Percentiles rank a stretch among this genome's conserved stretches.
phyloP scores from a whole-genome alignment of 1,140 invertebrate species.

The Apis cerana region DNA sequence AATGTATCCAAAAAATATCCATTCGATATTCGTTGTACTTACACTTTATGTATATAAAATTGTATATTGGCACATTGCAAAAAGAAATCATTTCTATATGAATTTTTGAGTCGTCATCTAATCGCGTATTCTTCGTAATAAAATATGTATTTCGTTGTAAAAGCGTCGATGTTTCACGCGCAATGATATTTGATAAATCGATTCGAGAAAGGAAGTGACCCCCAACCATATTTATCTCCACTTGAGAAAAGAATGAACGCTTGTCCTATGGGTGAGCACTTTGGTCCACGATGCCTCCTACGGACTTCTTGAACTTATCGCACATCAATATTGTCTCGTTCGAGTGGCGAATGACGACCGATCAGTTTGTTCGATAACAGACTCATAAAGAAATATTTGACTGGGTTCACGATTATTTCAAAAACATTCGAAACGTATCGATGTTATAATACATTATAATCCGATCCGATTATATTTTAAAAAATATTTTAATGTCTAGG shows the following conservation, averaged over 20 bases:
- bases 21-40: no score
- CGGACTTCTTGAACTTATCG: slow-evolving; percentile 64
- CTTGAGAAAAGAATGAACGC: slow-evolving; percentile 63
- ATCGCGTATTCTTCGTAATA: background rate
- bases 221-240: slow-evolving; percentile 59
- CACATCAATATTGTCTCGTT: slow-evolving; percentile 67
- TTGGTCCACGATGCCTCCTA: slow-evolving; percentile 61
- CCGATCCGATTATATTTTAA: no score
- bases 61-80: no score
- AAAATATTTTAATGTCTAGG: no score
- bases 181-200: slow-evolving; percentile 54
- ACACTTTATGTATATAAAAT: no score
- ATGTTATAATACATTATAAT: no score
- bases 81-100: no score
- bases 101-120: no score
- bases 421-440: background rate
- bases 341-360: slow-evolving; percentile 55
- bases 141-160: background rate
- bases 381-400: slow-evolving; percentile 34
- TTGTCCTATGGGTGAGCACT: slow-evolving; percentile 57
- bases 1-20: no score
- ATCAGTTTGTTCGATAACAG: slow-evolving; percentile 52
- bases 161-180: background rate
- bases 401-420: slow-evolving; percentile 18
- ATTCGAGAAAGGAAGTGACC: slow-evolving; percentile 46